phyloP scores from a whole-genome alignment of 2,888 invertebrate genomes.

The Orthosia cruda region DNA sequence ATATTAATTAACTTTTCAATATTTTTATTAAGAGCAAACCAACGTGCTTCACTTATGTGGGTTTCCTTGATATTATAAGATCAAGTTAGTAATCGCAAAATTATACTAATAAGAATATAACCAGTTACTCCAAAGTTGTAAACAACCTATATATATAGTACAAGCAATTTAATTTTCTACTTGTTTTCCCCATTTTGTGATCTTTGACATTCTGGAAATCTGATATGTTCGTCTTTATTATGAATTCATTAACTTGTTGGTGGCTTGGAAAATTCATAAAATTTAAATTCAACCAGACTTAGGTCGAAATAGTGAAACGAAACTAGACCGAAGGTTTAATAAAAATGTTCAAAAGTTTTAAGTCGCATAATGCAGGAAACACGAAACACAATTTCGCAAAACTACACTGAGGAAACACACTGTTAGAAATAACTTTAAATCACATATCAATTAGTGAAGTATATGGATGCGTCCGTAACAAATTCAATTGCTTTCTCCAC shows the following conservation, averaged over 20 bases:
- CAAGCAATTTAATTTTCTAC: background rate
- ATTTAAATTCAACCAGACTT: background rate
- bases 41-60: background rate
- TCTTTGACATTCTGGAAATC: conserved; percentile 20
- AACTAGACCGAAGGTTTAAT: background rate
- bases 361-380: background rate
- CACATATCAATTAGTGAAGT: background rate
- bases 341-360: background rate
- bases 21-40: background rate
- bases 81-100: conserved; percentile 14
- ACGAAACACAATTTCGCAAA: background rate
- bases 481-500: background rate
- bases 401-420: background rate
- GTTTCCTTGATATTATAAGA: conserved; percentile 39
- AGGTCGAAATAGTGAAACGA: background rate
- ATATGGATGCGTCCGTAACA: background rate
- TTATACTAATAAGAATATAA: conserved; percentile 42
- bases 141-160: conserved; percentile 20
- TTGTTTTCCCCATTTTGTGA: background rate
- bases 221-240: background rate
- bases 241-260: background rate
- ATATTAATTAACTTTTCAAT: background rate
- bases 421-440: background rate
- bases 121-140: conserved; percentile 10
- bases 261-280: background rate